A percentile compares a stretch with the other conserved stretches of the same genome.
phyloP scores from a whole-genome alignment of 1,140 invertebrate genomes.

The Kradibia gibbosae region DNA sequence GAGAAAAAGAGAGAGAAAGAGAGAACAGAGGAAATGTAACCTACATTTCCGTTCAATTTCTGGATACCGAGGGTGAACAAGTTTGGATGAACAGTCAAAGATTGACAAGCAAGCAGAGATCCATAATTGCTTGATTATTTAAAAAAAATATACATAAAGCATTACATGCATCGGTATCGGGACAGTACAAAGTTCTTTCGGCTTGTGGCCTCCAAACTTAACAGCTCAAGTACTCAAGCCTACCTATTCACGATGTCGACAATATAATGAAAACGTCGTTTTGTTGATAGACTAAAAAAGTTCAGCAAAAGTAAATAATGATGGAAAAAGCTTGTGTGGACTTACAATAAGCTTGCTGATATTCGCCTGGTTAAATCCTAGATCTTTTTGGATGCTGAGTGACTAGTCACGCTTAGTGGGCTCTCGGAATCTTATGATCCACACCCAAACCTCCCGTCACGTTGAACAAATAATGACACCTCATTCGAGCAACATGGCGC shows the following conservation, averaged over 20 bases:
- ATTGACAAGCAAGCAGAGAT: not conserved
- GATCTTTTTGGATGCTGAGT: constrained; percentile 10
- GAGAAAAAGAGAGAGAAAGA: not conserved
- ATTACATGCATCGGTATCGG: no score
- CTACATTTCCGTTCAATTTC: constrained; percentile 6
- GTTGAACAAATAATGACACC: constrained; percentile 73
- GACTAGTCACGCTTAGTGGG: constrained; percentile 5
- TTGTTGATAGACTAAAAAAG: not conserved
- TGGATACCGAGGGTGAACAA: not conserved
- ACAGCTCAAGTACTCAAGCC: not conserved
- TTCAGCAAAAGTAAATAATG: not conserved
- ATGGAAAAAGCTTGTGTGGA: not conserved
- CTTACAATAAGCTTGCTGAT: not conserved
- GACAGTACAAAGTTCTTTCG: no score
- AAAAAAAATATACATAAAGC: not conserved
- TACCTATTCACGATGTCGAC: not conserved
- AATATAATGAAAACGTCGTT: not conserved
- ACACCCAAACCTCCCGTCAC: constrained; percentile 72
- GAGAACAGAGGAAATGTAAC: constrained; percentile 2
- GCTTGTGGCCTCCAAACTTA: not conserved
- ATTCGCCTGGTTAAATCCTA: not conserved
- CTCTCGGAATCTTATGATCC: constrained; percentile 61
- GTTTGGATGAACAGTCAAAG: not conserved
- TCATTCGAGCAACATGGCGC: constrained; percentile 72
- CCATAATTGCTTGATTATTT: not conserved